Evolutionary conservation across 2,888 invertebrate genomes (phyloP).

Genomic region (Apodemia duryi): DNA sequence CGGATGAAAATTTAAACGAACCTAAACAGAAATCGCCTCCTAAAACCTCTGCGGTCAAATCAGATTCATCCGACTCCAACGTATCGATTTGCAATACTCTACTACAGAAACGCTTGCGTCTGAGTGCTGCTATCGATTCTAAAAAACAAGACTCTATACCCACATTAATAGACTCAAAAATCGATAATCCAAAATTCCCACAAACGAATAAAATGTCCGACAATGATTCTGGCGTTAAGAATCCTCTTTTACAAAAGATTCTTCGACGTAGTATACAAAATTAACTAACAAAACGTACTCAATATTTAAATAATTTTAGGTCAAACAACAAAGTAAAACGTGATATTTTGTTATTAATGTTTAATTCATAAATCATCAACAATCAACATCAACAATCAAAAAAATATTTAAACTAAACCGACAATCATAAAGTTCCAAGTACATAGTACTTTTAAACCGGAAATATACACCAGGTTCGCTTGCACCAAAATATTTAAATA

Average conservation of each 20-base stretch:
- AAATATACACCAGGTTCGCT: too few species aligned
- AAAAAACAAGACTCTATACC: not conserved
- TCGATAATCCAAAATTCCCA: not conserved
- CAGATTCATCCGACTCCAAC: not conserved
- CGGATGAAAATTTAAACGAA: not conserved
- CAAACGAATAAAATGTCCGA: not conserved
- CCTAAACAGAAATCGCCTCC: not conserved
- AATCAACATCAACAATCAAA: too few species aligned
- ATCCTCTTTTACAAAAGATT: not conserved
- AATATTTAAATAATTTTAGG: too few species aligned
- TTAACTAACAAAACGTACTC: not conserved
- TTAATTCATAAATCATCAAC: too few species aligned
- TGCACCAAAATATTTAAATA: too few species aligned
- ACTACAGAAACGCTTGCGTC: constrained; percentile 16
- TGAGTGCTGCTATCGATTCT: not conserved
- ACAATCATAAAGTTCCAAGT: too few species aligned
- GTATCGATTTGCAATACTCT: constrained; percentile 3
- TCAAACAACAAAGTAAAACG: too few species aligned
- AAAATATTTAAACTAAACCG: too few species aligned
- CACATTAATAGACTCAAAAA: not conserved
- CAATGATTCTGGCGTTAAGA: not conserved
- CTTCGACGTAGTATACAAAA: not conserved
- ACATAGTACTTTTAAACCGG: too few species aligned
- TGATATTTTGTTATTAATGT: too few species aligned
- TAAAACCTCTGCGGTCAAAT: not conserved